Percentiles rank a stretch among this genome's conserved stretches.
Evolutionary conservation across 2,797 vertebrate genomes (phyloP).

Genomic region (Pangasius larnaudii): DNA sequence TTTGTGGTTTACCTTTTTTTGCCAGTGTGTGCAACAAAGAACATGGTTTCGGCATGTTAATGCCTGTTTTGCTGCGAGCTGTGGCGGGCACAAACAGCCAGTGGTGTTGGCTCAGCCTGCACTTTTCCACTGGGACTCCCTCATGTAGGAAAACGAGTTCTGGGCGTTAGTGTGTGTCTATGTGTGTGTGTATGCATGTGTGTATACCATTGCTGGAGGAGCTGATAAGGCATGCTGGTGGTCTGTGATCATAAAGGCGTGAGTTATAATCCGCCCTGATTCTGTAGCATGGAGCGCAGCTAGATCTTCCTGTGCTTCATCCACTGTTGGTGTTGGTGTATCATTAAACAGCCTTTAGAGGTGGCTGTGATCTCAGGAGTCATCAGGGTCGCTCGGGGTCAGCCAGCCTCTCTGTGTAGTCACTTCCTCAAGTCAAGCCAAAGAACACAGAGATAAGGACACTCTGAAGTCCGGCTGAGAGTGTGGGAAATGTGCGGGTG

Average conservation of each 20-base stretch:
- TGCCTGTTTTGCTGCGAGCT: slow-evolving; percentile 70
- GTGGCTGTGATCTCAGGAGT: slow-evolving; percentile 33
- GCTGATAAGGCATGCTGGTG: slow-evolving; percentile 49
- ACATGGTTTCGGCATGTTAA: slow-evolving; percentile 73
- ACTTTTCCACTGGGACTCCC: slow-evolving; percentile 77
- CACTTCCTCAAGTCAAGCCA: slow-evolving; percentile 90
- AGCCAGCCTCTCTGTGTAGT: slow-evolving; percentile 79
- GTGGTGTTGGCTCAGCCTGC: slow-evolving; percentile 72
- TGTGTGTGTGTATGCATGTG: background rate
- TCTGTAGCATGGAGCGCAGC: background rate
- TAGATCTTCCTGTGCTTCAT: slow-evolving; percentile 41
- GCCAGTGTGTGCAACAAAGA: slow-evolving; percentile 55
- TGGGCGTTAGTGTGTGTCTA: slow-evolving; percentile 35
- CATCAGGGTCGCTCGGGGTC: slow-evolving; percentile 63
- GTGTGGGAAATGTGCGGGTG: slow-evolving; percentile 84
- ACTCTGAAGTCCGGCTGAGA: slow-evolving; percentile 70
- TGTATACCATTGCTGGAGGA: background rate
- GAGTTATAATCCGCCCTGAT: slow-evolving; percentile 20
- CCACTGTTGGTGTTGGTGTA: slow-evolving; percentile 54
- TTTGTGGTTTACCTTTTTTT: slow-evolving; percentile 59
- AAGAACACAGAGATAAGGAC: slow-evolving; percentile 85
- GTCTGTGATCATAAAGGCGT: slow-evolving; percentile 45
- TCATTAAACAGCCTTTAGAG: slow-evolving; percentile 49
- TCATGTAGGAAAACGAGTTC: slow-evolving; percentile 71
- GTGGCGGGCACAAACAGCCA: slow-evolving; percentile 70